Evolutionary conservation across 1,140 invertebrate genomes (phyloP), one percentile per base, ranked within the genome.

Genomic region (Prorops nasuta): DNA sequence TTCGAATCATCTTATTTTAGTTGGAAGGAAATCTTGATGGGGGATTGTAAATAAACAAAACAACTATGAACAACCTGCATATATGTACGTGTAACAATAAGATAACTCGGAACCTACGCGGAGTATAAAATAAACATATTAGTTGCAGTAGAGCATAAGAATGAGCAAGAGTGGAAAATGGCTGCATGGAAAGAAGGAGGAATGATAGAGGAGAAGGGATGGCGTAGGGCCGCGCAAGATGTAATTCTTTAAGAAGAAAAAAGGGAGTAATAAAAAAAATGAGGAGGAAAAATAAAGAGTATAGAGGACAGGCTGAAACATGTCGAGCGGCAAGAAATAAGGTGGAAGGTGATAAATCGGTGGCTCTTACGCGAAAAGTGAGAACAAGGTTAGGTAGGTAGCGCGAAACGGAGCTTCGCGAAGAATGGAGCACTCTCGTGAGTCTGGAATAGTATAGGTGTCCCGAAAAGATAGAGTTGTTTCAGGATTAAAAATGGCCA

Each of bases 301-400:
- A n/a, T n/a, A n/a, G n/a, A n/a, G n/a, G n/a, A n/a, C n/a, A n/a
- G n/a, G n/a, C n/a, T n/a, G n/a, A n/a, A n/a, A n/a, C n/a, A 47
- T 36, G 52, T 48, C 24, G 46, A 51, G 40, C 41, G 40, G 21
- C 17, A 38, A 46, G 49, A 53, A 64, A 60, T 55, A 63, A 66
- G 51, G 54, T 56, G 34, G 37, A n/a, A 43, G 35, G 51, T 63
- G 55, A 63, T 61, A 59, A 66, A 66, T 60, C 48, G 54, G 51
- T 31, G 44, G 38, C 45, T 28, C 21, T 45, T 4, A 4, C 28
- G 56, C 50, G 47, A 38, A 22, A 49, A 55, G 51, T 19, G 48
- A 51, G 51, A 58, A 51, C 37, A 24, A 42, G 39, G 10, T 17
- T 24, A 9, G 32, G 43, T 20, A 43, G 16, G 51, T 20, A 28